These are phyloP conservation scores for Leptoteleia sp. DNA, from an alignment of 1,140 invertebrate genomes.

Conservation along the genomic window DNA sequence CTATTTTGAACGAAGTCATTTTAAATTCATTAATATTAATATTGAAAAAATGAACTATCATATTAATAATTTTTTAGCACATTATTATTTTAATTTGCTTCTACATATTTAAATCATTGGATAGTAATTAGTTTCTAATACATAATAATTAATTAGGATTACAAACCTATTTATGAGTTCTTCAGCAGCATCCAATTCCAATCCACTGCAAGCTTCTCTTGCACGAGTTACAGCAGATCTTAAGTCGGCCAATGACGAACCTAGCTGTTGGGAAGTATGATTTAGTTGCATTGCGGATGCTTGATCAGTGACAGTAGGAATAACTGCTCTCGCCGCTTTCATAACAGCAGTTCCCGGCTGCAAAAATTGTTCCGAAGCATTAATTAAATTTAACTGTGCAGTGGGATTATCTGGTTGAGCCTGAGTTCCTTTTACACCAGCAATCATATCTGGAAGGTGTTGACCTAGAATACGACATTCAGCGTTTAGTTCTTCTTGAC, in stretches of 20 bases:
- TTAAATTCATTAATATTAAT: too few species aligned
- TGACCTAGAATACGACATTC: slow-evolving; percentile 90
- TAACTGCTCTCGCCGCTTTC: slow-evolving; percentile 88
- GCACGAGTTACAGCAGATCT: slow-evolving; percentile 91
- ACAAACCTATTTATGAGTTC: slow-evolving; percentile 85
- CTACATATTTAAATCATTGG: too few species aligned
- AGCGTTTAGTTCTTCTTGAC: slow-evolving; percentile 87
- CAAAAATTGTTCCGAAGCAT: slow-evolving; percentile 92
- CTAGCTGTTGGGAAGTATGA: slow-evolving; percentile 88
- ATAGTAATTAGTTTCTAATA: too few species aligned
- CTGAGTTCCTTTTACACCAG: slow-evolving; percentile 89
- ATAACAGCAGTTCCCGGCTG: slow-evolving; percentile 88
- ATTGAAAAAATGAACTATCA: too few species aligned
- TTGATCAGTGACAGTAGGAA: slow-evolving; percentile 93
- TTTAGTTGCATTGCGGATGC: slow-evolving; percentile 86
- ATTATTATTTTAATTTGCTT: too few species aligned
- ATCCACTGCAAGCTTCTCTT: slow-evolving; percentile 92
- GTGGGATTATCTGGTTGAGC: slow-evolving; percentile 87
- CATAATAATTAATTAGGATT: too few species aligned
- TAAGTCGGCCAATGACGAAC: slow-evolving; percentile 89
- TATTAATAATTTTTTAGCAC: too few species aligned
- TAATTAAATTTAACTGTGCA: slow-evolving; percentile 91
- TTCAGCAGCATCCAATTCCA: slow-evolving; percentile 91
- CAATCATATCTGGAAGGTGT: slow-evolving; percentile 90
- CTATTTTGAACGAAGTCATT: too few species aligned